Base-by-base conservation (phyloP, 2,113 vertebrate genomes). In the Polypterus senegalus region DNA sequence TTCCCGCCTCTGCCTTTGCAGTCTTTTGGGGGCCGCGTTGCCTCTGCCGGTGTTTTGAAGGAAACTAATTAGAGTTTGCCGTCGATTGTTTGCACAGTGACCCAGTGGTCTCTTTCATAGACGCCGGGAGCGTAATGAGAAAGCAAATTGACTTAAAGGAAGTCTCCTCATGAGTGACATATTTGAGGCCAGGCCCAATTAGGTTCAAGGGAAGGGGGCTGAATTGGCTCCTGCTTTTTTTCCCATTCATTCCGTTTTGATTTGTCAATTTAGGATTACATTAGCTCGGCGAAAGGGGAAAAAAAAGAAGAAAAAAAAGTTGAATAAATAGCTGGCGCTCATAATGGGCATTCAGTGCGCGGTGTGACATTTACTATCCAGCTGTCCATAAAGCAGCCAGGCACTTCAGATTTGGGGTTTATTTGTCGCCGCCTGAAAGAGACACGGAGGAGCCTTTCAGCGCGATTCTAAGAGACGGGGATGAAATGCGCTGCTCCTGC, bases 241-340 rank as follows among this genome's bases (percentile, higher is more conserved):
- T 86, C 87, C 90, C 89, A 89, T 90, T 89, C 88, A 88, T 85
- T 89, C 86, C 87, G 86, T 84, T 86, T 88, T 88, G 85, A 89
- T 90, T 91, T 89, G 88, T 88, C 86, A 90, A 90, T 90, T 88
- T 86, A 81, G 84, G 86, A 88, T 89, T 86, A 87, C 84, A 86
- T 87, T 88, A 87, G 88, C 82, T 87, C 83, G 84, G 79, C 85
- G 81, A 83, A 87, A 85, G 79, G 82, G 79, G 9, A 52, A 66
- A 46, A 56, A 64, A 46, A 58, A 63, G 61, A 61, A 60, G 67
- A 72, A 67, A 67, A 63, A 7, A 53, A 59, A 51, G 83, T 82
- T 80, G 83, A 89, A 89, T 83, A 91, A 90, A 88, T 89, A 84
- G 85, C 82, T 87, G 85, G 84, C 79, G 88, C 84, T 86, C 84